Conservation (phyloP, 2,888 invertebrate species). For the Luperina testacea region DNA sequence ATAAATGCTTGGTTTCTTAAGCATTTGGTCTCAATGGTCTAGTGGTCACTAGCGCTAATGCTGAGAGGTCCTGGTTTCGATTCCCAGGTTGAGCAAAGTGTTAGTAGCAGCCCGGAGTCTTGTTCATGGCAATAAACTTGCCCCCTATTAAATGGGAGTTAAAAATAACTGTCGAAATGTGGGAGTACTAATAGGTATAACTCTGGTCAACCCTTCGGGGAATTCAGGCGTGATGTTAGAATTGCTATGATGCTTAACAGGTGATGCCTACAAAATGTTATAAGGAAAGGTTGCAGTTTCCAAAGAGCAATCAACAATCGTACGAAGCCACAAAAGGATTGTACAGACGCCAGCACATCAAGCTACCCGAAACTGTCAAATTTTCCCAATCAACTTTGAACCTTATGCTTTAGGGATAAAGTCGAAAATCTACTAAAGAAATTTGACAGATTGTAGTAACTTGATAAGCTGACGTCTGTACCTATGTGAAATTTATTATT, state of each 20-base stretch:
- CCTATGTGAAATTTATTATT: too few species aligned
- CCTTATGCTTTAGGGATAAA: too few species aligned
- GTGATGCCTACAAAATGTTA: background rate
- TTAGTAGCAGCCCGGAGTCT: too few species aligned
- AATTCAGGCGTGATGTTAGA: background rate
- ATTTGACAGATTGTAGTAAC: too few species aligned
- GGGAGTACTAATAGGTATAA: background rate
- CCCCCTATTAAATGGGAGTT: background rate
- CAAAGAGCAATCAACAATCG: background rate
- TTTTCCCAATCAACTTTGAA: too few species aligned
- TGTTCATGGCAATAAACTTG: background rate
- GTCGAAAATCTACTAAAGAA: too few species aligned
- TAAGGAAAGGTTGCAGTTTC: background rate
- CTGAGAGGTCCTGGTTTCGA: background rate
- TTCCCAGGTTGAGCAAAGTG: background rate
- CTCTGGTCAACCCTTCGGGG: too few species aligned
- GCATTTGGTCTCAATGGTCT: background rate
- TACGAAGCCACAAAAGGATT: background rate
- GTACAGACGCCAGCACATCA: too few species aligned
- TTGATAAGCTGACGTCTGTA: too few species aligned
- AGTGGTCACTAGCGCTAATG: background rate
- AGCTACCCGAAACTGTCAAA: too few species aligned
- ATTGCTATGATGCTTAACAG: background rate
- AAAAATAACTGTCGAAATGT: background rate
- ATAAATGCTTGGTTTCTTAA: background rate